A percentile compares a stretch with the other conserved stretches of the same genome.
Evolutionary conservation across 2,797 vertebrate species (phyloP).

Genomic region (Crocidura indochinensis): DNA sequence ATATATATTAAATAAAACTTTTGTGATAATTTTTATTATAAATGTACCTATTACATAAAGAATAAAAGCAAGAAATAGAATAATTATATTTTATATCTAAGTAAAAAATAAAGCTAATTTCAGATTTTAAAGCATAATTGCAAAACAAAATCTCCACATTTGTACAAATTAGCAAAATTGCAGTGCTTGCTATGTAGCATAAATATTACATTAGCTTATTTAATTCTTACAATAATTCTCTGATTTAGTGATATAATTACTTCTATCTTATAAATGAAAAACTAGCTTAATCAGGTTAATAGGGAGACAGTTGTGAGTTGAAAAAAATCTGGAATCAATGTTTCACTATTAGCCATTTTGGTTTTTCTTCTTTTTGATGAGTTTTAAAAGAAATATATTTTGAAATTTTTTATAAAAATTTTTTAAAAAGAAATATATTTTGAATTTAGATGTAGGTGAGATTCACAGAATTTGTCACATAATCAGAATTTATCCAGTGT

Average conservation of each 20-base stretch:
- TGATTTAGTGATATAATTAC: constrained; percentile 12
- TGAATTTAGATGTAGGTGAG: background rate
- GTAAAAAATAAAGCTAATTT: background rate
- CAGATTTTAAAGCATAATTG: constrained; percentile 39
- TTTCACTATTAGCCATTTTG: background rate
- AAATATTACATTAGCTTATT: background rate
- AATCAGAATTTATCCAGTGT: background rate
- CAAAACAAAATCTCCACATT: constrained; percentile 38
- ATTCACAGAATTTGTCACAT: background rate
- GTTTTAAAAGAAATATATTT: constrained; percentile 14
- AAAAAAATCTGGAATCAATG: background rate
- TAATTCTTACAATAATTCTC: background rate
- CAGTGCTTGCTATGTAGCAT: background rate
- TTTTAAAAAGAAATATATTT: too few species aligned
- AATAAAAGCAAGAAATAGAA: background rate
- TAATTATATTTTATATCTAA: background rate
- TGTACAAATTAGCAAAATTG: background rate
- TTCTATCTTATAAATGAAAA: constrained; percentile 29
- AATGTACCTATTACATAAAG: background rate
- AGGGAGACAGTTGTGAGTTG: background rate
- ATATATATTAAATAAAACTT: background rate
- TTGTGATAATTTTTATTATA: background rate
- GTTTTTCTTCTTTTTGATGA: background rate
- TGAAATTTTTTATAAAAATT: background rate
- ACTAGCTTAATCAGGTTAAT: background rate